Evolutionary conservation across 2,888 invertebrate species (phyloP).

Genomic region (Tenthredo amoena): DNA sequence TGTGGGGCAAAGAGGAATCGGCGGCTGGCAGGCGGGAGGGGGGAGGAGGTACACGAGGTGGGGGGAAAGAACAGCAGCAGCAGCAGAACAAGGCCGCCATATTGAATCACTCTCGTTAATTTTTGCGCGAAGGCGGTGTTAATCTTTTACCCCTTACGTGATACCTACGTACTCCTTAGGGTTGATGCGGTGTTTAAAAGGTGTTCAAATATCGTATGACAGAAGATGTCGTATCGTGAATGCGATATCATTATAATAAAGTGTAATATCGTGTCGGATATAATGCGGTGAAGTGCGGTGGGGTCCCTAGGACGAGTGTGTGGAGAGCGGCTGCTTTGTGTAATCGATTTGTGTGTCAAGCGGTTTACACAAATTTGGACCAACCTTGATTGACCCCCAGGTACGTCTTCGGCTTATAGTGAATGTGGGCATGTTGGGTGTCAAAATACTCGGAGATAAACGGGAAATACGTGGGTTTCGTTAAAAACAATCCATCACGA

Average conservation of each 20-base stretch:
- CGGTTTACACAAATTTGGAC: slow-evolving; percentile 80
- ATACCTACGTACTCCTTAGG: background rate
- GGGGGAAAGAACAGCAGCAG: slow-evolving; percentile 56
- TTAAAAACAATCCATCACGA: background rate
- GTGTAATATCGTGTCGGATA: slow-evolving; percentile 46
- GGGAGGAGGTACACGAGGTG: slow-evolving; percentile 44
- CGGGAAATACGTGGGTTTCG: background rate
- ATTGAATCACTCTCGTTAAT: slow-evolving; percentile 82
- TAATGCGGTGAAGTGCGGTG: slow-evolving; percentile 53
- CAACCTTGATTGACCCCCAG: slow-evolving; percentile 79
- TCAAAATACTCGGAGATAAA: slow-evolving; percentile 62
- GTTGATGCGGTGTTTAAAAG: slow-evolving; percentile 41
- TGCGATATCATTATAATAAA: background rate
- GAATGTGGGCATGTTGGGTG: slow-evolving; percentile 76
- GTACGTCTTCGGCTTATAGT: slow-evolving; percentile 74
- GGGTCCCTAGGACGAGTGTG: slow-evolving; percentile 55
- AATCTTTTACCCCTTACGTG: slow-evolving; percentile 66
- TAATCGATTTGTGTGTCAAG: slow-evolving; percentile 81
- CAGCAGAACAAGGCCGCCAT: slow-evolving; percentile 80
- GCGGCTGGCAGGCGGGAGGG: slow-evolving; percentile 59
- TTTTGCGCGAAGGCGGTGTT: slow-evolving; percentile 78
- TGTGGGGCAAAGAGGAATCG: slow-evolving; percentile 46
- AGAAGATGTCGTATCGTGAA: slow-evolving; percentile 35
- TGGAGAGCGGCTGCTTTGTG: slow-evolving; percentile 63
- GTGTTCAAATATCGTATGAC: slow-evolving; percentile 34